Evolutionary conservation across 2,113 vertebrate species (phyloP), one percentile per base, ranked within the genome.

Genomic region (Hemiscyllium ocellatum): DNA sequence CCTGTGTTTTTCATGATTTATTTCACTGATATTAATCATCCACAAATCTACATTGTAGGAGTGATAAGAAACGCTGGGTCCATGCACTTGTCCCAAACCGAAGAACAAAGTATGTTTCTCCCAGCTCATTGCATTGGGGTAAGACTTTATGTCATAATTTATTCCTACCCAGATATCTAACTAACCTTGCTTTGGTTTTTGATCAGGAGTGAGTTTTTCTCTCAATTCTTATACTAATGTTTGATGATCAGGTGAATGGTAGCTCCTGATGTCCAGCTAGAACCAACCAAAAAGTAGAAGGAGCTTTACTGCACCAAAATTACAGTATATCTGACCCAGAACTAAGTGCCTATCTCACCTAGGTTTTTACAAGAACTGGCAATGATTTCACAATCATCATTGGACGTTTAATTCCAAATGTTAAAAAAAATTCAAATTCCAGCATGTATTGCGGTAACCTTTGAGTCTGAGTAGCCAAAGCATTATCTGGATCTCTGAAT

Each of bases 31-130:
- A 76, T 52, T 76, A 95, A 47, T 42, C 2, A 42, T 52, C 37
- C 10, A 19, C 47, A 72, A 29, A 96, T 29, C 96, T 69, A 42
- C 61, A 0, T 95, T 56, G 96, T 97, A 99, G 99, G 98, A 99
- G 98, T 0, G 99, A 99, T 96, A 99, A 99, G 97, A 98, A 98
- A 91, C 98, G 99, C 19, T 99, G 99, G 99, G 99, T 99, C 97
- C 99, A 98, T 89, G 98, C 98, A 0, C 97, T 99, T 93, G 99
- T 98, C 95, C 99, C 99, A 0, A 99, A 99, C 96, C 98, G 98
- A 2, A 98, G 99, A 96, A 99, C 98, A 29, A 98, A 99, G 72
- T 99, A 99, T 0, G 98, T 98, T 96, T 99, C 99, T 0, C 98
- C 98, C 95, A 99, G 98, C 0, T 97, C 98, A 61, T 97, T 98